These are phyloP conservation scores for Folsomia candida DNA, from an alignment of 2,888 invertebrate genomes.

Conservation along the genomic window DNA sequence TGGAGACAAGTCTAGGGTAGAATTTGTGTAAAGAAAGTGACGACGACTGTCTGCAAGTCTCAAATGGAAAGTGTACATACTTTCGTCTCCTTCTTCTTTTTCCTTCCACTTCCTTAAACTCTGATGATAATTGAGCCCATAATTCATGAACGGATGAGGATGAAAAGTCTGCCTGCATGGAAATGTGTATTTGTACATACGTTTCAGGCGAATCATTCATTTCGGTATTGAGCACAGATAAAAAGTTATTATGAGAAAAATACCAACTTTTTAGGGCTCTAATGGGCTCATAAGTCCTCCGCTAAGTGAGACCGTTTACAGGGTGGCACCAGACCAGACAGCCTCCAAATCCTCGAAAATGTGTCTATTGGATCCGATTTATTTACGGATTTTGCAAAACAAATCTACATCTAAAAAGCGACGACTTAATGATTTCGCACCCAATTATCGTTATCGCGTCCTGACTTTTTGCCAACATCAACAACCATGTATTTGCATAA, in stretches of 20 bases:
- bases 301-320: slow-evolving; percentile 41
- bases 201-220: too few relatives aligned
- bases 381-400: too few relatives aligned
- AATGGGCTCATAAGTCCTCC: slow-evolving; percentile 36
- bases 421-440: neutral
- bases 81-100: neutral
- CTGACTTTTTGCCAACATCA: neutral
- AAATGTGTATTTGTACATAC: too few relatives aligned
- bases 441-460: neutral
- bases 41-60: slow-evolving; percentile 4
- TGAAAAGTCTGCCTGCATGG: too few relatives aligned
- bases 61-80: neutral
- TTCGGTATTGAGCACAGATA: too few relatives aligned
- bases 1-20: too few relatives aligned
- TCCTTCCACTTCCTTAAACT: neutral
- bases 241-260: neutral
- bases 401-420: too few relatives aligned
- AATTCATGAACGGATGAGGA: neutral
- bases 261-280: neutral
- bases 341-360: neutral
- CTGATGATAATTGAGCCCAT: neutral
- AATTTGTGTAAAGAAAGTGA: neutral
- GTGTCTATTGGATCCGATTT: too few relatives aligned
- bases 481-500: neutral
- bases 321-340: slow-evolving; percentile 23